A percentile compares a stretch with the other conserved stretches of the same genome.
These are phyloP conservation scores for Drosophila stalkeri DNA, from an alignment of 2,888 invertebrate genomes.

Conservation along the genomic window DNA sequence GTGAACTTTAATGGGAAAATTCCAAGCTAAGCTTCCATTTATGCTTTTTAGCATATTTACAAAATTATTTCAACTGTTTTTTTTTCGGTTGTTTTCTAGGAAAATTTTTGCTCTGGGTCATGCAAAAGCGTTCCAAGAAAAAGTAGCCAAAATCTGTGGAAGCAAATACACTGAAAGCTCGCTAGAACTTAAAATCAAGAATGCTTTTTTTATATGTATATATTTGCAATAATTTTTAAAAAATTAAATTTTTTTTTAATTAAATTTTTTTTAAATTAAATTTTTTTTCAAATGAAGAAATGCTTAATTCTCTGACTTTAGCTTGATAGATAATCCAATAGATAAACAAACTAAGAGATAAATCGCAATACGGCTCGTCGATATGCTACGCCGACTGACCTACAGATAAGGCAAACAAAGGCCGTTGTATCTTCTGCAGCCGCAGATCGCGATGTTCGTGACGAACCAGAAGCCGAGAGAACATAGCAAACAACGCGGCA, in stretches of 20 bases:
- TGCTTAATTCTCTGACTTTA: neutral
- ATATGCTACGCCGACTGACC: constrained; percentile 37
- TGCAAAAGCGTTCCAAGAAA: neutral
- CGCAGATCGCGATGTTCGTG: constrained; percentile 19
- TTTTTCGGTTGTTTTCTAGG: constrained; percentile 21
- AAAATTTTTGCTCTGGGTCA: constrained; percentile 22
- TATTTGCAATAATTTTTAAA: neutral
- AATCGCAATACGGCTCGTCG: constrained; percentile 13
- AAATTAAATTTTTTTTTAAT: too few relatives aligned
- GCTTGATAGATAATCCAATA: constrained; percentile 17
- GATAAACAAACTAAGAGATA: constrained; percentile 22
- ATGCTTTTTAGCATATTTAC: constrained; percentile 18
- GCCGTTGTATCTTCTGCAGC: constrained; percentile 31
- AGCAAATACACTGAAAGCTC: neutral
- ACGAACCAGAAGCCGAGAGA: constrained; percentile 7
- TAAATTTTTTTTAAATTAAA: too few relatives aligned
- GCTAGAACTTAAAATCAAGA: neutral
- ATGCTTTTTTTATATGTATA: too few relatives aligned
- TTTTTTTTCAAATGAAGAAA: constrained; percentile 27
- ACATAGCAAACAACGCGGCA: neutral
- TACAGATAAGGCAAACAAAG: constrained; percentile 48
- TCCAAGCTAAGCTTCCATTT: neutral
- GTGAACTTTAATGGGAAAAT: constrained; percentile 6
- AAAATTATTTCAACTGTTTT: constrained; percentile 23
- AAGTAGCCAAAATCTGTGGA: neutral